These are phyloP conservation scores for Sinocyclocheilus grahami DNA, from an alignment of 2,113 vertebrate species.

Conservation along the genomic window DNA sequence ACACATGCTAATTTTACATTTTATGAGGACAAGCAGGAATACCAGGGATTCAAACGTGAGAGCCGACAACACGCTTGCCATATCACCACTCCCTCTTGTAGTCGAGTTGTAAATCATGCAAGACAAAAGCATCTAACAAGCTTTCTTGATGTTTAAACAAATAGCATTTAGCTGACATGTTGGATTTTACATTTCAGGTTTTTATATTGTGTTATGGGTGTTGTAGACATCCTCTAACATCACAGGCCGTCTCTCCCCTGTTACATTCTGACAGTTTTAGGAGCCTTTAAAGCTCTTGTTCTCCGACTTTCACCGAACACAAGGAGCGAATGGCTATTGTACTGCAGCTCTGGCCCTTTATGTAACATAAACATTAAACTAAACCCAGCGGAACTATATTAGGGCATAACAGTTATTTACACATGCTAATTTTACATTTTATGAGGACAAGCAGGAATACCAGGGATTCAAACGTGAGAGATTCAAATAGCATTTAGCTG, in stretches of 20 bases:
- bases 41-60: slow-evolving; percentile 34
- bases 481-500: too few species aligned
- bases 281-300: slow-evolving; percentile 34
- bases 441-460: too few species aligned
- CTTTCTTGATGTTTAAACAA: not conserved
- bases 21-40: slow-evolving; percentile 55
- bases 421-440: too few species aligned
- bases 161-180: not conserved
- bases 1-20: slow-evolving; percentile 63
- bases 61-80: slow-evolving; percentile 35
- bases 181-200: slow-evolving; percentile 53
- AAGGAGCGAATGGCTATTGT: slow-evolving; percentile 54
- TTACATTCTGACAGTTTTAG: slow-evolving; percentile 47
- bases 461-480: too few species aligned
- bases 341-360: too few species aligned
- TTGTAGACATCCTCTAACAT: slow-evolving; percentile 2
- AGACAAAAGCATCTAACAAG: not conserved
- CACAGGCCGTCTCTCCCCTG: slow-evolving; percentile 41
- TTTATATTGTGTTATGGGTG: slow-evolving; percentile 44
- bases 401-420: too few species aligned
- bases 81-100: slow-evolving; percentile 35
- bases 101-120: slow-evolving; percentile 15
- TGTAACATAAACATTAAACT: too few species aligned
- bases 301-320: slow-evolving; percentile 36
- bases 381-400: too few species aligned